Evolutionary conservation across 2,113 vertebrate genomes (phyloP).

Genomic region (Nyctereutes procyonoides): DNA sequence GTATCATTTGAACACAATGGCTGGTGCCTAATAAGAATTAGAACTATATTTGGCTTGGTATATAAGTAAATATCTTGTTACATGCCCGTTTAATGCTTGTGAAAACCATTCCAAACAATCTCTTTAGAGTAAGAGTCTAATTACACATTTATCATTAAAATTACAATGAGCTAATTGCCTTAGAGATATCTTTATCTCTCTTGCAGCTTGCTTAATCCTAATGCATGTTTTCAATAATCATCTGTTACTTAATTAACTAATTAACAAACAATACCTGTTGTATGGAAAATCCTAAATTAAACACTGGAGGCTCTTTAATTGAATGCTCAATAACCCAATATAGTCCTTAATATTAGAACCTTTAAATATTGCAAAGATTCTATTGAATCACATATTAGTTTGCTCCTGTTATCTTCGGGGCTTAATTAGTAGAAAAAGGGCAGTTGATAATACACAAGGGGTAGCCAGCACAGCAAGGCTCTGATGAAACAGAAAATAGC

Average conservation of each 20-base stretch:
- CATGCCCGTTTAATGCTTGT: conserved; percentile 77
- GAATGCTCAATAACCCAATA: conserved; percentile 79
- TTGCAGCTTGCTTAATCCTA: conserved; percentile 83
- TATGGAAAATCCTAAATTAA: conserved; percentile 83
- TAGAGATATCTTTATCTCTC: conserved; percentile 84
- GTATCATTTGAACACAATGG: conserved; percentile 75
- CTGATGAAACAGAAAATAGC: conserved; percentile 69
- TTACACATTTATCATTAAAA: conserved; percentile 85
- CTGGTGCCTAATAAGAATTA: conserved; percentile 79
- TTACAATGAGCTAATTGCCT: conserved; percentile 83
- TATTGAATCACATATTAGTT: conserved; percentile 74
- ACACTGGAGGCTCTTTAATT: conserved; percentile 80
- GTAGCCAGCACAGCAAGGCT: conserved; percentile 46
- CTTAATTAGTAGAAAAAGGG: conserved; percentile 70
- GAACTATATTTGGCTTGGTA: conserved; percentile 79
- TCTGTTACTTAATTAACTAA: conserved; percentile 84
- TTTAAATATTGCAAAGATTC: conserved; percentile 79
- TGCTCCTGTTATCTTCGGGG: conserved; percentile 71
- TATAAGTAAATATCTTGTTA: conserved; percentile 84
- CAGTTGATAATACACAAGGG: conserved; percentile 62
- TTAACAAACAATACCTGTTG: conserved; percentile 84
- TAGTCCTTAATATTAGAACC: conserved; percentile 73
- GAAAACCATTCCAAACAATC: conserved; percentile 79
- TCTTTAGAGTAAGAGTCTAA: conserved; percentile 82
- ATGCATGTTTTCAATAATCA: conserved; percentile 83